Conservation (phyloP, 2,797 vertebrate genomes). For the Perodicticus potto region DNA sequence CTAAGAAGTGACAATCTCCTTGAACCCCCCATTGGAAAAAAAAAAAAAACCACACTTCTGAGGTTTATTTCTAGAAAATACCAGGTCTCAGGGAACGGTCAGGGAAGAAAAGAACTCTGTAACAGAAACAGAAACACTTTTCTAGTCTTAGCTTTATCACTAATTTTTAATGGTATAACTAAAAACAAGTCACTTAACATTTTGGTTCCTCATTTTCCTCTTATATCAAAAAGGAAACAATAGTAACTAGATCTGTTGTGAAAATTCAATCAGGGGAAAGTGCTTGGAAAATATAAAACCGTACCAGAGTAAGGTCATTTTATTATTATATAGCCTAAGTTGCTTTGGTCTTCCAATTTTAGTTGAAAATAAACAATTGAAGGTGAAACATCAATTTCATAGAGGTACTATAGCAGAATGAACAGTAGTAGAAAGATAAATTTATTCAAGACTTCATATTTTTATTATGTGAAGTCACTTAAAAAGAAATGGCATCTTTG, state of each 20-base stretch:
- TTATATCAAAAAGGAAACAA: conserved; percentile 62
- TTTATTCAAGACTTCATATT: conserved; percentile 72
- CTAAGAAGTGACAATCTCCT: neutral
- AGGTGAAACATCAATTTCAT: conserved; percentile 69
- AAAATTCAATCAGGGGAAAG: conserved; percentile 71
- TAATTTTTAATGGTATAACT: conserved; percentile 65
- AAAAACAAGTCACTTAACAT: conserved; percentile 60
- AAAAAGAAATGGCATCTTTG: conserved; percentile 57
- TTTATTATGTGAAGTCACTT: conserved; percentile 73
- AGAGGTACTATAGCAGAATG: conserved; percentile 45
- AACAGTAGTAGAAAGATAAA: conserved; percentile 60
- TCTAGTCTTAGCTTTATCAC: neutral
- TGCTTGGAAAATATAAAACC: conserved; percentile 67
- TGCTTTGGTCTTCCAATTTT: conserved; percentile 76
- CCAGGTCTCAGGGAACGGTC: neutral
- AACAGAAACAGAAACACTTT: neutral
- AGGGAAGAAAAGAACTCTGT: neutral
- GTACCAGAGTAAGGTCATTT: conserved; percentile 46
- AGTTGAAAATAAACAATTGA: conserved; percentile 76
- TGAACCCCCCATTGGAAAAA: neutral
- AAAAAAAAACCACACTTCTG: neutral
- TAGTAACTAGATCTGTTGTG: conserved; percentile 65
- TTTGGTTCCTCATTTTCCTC: conserved; percentile 42
- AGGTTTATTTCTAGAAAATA: neutral
- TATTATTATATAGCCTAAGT: conserved; percentile 68